Base-by-base conservation (phyloP, 2,888 invertebrate genomes). In the Cistogaster globosa region DNA sequence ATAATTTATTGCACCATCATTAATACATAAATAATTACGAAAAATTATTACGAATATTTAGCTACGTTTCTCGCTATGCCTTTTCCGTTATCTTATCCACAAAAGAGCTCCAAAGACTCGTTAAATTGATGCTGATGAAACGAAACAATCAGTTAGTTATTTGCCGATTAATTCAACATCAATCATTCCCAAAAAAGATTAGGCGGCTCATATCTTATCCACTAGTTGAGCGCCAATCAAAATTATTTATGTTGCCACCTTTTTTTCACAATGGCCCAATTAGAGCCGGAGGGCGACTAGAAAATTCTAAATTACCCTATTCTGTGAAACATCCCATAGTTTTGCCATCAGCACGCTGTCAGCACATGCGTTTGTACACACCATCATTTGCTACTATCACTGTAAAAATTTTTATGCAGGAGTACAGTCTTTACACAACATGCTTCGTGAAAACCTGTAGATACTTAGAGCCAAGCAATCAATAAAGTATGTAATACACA, bases 291-390 rank as follows among this genome's bases (percentile, higher is more conserved):
- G 69, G 57, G 2, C 20, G 69, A 71, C 20, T 71, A 5, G 18
- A 55, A 2, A 69, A 69, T 18, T 36, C 55, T n/a, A 55, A 14
- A 22, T 16, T 57, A 53, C 22, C 69, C 11, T 69, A 57, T 32
- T 16, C 55, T 6, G 58, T 38, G 7, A 69, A 69, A 32, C 69
- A 71, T 32, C 69, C 63, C 18, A n/a, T n/a, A n/a, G n/a, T n/a
- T n/a, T n/a, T n/a, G n/a, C n/a, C n/a, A n/a, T n/a, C n/a, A n/a
- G n/a, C n/a, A n/a, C n/a, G n/a, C n/a, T n/a, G n/a, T n/a, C n/a
- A n/a, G n/a, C n/a, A n/a, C n/a, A n/a, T n/a, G n/a, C n/a, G n/a
- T n/a, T n/a, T n/a, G n/a, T n/a, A n/a, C n/a, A n/a, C n/a, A n/a
- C n/a, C n/a, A n/a, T n/a, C n/a, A n/a, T n/a, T n/a, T n/a, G n/a